Conservation (phyloP, 1,140 invertebrate species). For the Glomeris maerens region DNA sequence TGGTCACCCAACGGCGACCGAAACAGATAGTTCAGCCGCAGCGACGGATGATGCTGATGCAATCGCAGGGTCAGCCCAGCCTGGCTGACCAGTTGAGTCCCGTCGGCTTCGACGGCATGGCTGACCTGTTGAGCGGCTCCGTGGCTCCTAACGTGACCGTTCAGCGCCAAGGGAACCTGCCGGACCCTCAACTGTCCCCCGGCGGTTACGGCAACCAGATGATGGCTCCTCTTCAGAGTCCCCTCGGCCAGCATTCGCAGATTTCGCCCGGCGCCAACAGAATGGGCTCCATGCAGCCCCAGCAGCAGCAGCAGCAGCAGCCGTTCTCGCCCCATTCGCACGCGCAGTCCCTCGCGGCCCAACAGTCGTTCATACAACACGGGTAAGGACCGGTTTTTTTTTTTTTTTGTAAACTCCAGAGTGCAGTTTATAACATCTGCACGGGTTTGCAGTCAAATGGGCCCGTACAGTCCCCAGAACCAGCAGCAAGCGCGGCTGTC, state of each 20-base stretch:
- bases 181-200: constrained; percentile 55
- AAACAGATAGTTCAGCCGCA: constrained; percentile 28
- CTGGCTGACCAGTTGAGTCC: constrained; percentile 39
- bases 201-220: constrained; percentile 36
- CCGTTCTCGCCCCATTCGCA: constrained; percentile 34
- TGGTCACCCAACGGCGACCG: constrained; percentile 39
- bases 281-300: neutral
- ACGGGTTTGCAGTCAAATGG: constrained; percentile 4
- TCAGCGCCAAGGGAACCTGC: constrained; percentile 47
- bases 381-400: constrained; percentile 21
- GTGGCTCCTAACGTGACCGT: constrained; percentile 53
- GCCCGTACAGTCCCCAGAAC: constrained; percentile 6
- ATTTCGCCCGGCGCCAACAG: constrained; percentile 19
- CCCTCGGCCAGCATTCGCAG: constrained; percentile 14
- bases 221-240: constrained; percentile 15
- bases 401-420: neutral
- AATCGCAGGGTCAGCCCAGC: constrained; percentile 44
- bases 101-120: constrained; percentile 49
- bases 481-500: constrained; percentile 22
- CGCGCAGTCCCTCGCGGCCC: constrained; percentile 19
- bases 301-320: constrained; percentile 28
- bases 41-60: constrained; percentile 38
- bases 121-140: constrained; percentile 59
- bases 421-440: no score
- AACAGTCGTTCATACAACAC: constrained; percentile 27